A percentile compares a stretch with the other conserved stretches of the same genome.
These are phyloP conservation scores for Neodiprion lecontei DNA, from an alignment of 1,140 invertebrate genomes.

Conservation along the genomic window DNA sequence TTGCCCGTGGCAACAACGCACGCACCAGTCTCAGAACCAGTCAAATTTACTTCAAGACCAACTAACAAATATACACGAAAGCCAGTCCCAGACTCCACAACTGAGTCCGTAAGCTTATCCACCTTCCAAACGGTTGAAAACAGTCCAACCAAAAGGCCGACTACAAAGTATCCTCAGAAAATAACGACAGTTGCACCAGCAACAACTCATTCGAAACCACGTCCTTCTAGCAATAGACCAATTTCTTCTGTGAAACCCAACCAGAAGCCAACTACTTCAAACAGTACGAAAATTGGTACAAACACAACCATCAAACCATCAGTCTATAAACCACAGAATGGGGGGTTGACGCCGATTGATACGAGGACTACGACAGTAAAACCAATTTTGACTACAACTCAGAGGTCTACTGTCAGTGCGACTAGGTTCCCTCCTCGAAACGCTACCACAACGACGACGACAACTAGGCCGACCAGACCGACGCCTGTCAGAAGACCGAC, in stretches of 20 bases:
- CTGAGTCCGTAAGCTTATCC: constrained; percentile 46
- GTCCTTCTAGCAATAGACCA: constrained; percentile 29
- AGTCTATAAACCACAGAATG: constrained; percentile 44
- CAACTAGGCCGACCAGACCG: constrained; percentile 32
- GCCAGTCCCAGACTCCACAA: constrained; percentile 39
- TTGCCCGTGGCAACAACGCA: constrained; percentile 4
- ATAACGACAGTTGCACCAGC: constrained; percentile 36
- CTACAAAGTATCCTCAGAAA: constrained; percentile 22
- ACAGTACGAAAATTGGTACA: constrained; percentile 20
- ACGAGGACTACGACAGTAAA: constrained; percentile 52
- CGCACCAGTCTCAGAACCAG: background rate
- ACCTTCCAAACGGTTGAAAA: constrained; percentile 55
- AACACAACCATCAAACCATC: constrained; percentile 27
- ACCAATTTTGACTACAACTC: constrained; percentile 33
- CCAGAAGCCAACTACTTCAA: constrained; percentile 15
- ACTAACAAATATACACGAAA: constrained; percentile 29
- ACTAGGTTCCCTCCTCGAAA: constrained; percentile 67
- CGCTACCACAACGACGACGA: constrained; percentile 44
- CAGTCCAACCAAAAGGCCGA: constrained; percentile 25
- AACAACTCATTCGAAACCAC: constrained; percentile 33
- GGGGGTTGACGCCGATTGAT: constrained; percentile 47
- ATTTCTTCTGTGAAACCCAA: constrained; percentile 20
- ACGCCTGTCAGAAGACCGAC: constrained; percentile 27
- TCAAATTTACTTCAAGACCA: background rate
- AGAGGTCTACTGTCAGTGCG: constrained; percentile 53